These are phyloP conservation scores for Dasypogon diadema DNA, from an alignment of 2,888 invertebrate genomes.

Conservation along the genomic window DNA sequence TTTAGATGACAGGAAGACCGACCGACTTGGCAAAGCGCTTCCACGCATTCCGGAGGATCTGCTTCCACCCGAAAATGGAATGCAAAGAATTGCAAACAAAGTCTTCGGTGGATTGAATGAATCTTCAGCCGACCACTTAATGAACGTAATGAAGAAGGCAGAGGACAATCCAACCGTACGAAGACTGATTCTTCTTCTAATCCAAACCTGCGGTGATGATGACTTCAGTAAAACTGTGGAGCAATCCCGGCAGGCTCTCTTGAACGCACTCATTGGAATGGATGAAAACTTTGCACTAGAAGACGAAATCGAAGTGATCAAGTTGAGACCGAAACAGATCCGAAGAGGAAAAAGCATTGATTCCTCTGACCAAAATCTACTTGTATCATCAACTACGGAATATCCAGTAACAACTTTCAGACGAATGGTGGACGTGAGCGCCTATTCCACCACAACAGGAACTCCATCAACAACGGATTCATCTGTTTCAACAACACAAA, in stretches of 20 bases:
- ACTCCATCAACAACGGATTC: slow-evolving; percentile 19
- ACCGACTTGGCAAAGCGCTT: slow-evolving; percentile 68
- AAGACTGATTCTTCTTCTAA: slow-evolving; percentile 79
- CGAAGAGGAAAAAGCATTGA: slow-evolving; percentile 57
- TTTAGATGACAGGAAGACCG: slow-evolving; percentile 60
- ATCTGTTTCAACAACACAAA: slow-evolving; percentile 46
- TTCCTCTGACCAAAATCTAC: slow-evolving; percentile 59
- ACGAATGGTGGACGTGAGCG: slow-evolving; percentile 58
- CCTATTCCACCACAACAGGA: slow-evolving; percentile 59
- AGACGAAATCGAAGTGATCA: slow-evolving; percentile 58
- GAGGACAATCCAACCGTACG: slow-evolving; percentile 81
- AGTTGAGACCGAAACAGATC: slow-evolving; percentile 60
- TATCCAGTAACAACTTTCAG: slow-evolving; percentile 59
- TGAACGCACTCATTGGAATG: slow-evolving; percentile 78
- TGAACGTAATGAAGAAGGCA: slow-evolving; percentile 86
- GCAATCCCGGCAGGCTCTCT: slow-evolving; percentile 76
- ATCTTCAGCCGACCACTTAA: slow-evolving; percentile 79
- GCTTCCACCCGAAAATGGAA: slow-evolving; percentile 74
- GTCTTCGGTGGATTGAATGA: slow-evolving; percentile 82
- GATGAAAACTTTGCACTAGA: slow-evolving; percentile 67
- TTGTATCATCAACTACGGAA: slow-evolving; percentile 68
- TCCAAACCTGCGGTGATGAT: slow-evolving; percentile 82
- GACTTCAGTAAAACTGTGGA: slow-evolving; percentile 79
- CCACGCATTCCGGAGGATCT: slow-evolving; percentile 71
- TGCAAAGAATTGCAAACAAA: slow-evolving; percentile 79